These are phyloP conservation scores for Apotomis capreana DNA, from an alignment of 2,888 invertebrate genomes.

Conservation along the genomic window DNA sequence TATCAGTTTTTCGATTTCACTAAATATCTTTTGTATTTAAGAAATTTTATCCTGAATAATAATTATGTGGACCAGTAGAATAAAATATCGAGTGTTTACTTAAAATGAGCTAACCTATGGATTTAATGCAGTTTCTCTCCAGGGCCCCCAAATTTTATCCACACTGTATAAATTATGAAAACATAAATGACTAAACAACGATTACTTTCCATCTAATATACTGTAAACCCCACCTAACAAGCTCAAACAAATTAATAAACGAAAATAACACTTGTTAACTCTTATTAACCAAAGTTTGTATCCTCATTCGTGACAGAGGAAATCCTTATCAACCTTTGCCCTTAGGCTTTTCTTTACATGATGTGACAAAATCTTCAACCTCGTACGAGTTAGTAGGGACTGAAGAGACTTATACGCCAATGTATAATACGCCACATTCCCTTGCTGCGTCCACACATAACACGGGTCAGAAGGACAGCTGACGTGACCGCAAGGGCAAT, in stretches of 20 bases:
- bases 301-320: neutral
- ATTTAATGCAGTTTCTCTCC: too few relatives aligned
- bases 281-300: slow-evolving; percentile 19
- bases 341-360: slow-evolving; percentile 6
- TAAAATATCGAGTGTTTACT: too few relatives aligned
- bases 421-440: slow-evolving; percentile 20
- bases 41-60: too few relatives aligned
- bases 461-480: slow-evolving; percentile 66
- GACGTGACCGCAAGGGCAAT: slow-evolving; percentile 64
- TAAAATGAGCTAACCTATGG: too few relatives aligned
- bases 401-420: slow-evolving; percentile 15
- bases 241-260: slow-evolving; percentile 1
- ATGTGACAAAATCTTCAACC: neutral
- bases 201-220: neutral
- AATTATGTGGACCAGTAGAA: too few relatives aligned
- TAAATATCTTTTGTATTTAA: too few relatives aligned
- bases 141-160: too few relatives aligned
- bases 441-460: slow-evolving; percentile 48
- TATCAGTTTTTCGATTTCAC: too few relatives aligned
- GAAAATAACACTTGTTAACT: slow-evolving; percentile 17
- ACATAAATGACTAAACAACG: neutral
- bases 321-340: neutral
- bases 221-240: neutral
- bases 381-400: neutral
- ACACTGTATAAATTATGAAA: too few relatives aligned